Conservation (phyloP, 2,797 vertebrate genomes). For the Pangasius mekongensis region DNA sequence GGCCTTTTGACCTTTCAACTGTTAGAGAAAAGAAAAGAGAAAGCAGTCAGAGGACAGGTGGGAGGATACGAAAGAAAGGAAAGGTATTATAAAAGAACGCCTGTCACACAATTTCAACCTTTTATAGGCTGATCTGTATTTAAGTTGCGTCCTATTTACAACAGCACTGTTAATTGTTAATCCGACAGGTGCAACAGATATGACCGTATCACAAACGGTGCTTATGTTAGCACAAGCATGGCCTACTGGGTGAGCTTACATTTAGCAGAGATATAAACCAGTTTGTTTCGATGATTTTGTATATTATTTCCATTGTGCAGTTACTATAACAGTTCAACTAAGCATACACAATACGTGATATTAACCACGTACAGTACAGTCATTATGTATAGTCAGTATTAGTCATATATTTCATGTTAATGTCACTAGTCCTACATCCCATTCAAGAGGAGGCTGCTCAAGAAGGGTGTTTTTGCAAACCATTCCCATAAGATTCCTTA, state of each 20-base stretch:
- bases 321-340: background rate
- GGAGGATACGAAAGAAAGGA: background rate
- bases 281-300: background rate
- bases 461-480: background rate
- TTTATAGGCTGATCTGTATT: constrained; percentile 19
- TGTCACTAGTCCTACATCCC: background rate
- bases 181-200: constrained; percentile 21
- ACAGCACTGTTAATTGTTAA: constrained; percentile 39
- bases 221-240: background rate
- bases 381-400: no score
- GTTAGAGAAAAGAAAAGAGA: constrained; percentile 65
- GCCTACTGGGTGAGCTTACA: background rate
- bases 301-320: background rate
- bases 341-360: background rate
- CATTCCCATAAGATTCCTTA: background rate
- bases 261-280: background rate
- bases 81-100: background rate
- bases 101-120: background rate
- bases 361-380: background rate
- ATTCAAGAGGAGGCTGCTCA: background rate
- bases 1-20: constrained; percentile 87
- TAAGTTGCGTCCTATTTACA: background rate
- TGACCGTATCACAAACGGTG: background rate
- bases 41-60: constrained; percentile 21
- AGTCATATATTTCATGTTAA: background rate